Percentiles rank a stretch among this genome's conserved stretches.
Conservation (phyloP, 2,113 vertebrate genomes). For the Lamprotornis superbus region DNA sequence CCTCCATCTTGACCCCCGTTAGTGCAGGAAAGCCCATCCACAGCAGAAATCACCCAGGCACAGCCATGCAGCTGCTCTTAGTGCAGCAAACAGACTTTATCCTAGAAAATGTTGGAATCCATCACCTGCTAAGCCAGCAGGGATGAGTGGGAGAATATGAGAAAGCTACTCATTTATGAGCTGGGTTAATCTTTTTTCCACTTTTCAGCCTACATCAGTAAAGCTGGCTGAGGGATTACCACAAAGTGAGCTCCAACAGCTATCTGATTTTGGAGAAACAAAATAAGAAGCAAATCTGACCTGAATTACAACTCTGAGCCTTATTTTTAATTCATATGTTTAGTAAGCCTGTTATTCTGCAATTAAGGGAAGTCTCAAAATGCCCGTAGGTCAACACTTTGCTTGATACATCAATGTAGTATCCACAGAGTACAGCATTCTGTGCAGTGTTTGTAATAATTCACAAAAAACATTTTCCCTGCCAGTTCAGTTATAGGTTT, state of each 20-base stretch:
- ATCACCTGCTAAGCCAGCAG: background rate
- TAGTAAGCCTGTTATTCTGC: conserved; percentile 18
- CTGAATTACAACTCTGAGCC: conserved; percentile 33
- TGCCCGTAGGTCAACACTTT: background rate
- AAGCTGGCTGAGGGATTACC: background rate
- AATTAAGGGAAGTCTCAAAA: background rate
- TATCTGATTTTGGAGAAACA: background rate
- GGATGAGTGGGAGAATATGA: background rate
- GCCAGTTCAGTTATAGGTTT: background rate
- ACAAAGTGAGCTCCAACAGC: background rate
- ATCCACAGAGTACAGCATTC: background rate
- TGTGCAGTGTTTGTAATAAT: background rate
- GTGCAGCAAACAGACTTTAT: background rate
- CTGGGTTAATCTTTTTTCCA: background rate
- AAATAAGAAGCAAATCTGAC: background rate
- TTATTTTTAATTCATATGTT: conserved; percentile 3
- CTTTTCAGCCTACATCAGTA: background rate
- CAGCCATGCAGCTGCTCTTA: background rate
- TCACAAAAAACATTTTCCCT: background rate
- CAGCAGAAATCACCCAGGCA: background rate
- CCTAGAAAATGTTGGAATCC: background rate
- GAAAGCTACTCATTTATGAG: background rate
- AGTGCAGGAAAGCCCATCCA: background rate
- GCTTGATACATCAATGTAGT: background rate
- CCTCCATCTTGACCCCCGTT: no score